Percentiles rank a stretch among this genome's conserved stretches.
phyloP scores from a whole-genome alignment of 2,888 invertebrate species.

The Microplitis manilae region DNA sequence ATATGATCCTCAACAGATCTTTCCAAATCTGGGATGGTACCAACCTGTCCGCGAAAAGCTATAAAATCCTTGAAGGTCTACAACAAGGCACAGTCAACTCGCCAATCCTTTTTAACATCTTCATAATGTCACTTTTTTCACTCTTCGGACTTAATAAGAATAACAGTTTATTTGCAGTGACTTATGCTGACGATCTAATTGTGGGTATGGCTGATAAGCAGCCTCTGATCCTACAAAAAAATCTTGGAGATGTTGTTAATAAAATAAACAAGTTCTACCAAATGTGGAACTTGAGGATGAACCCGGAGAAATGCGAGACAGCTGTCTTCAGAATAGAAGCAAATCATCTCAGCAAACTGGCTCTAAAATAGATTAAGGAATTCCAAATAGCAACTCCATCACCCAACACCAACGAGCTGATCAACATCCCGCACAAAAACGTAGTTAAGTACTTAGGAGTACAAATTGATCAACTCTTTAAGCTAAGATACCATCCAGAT shows the following conservation, averaged over 20 bases:
- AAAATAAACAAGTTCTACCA: constrained; percentile 36
- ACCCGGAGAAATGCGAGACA: constrained; percentile 42
- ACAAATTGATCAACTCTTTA: constrained; percentile 28
- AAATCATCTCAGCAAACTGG: neutral
- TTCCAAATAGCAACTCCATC: constrained; percentile 1
- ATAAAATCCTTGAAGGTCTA: constrained; percentile 20
- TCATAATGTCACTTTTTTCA: constrained; percentile 34
- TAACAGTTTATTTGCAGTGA: constrained; percentile 6
- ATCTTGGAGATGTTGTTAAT: constrained; percentile 17
- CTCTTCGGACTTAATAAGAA: constrained; percentile 24
- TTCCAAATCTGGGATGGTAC: constrained; percentile 4
- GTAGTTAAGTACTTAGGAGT: constrained; percentile 40
- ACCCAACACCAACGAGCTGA: constrained; percentile 13
- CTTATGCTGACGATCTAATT: constrained; percentile 44
- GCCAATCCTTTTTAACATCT: constrained; percentile 38
- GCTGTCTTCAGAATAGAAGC: constrained; percentile 20
- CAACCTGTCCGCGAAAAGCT: neutral
- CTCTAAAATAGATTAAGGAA: neutral
- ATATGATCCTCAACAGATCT: constrained; percentile 21
- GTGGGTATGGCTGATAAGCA: constrained; percentile 24
- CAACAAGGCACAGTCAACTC: constrained; percentile 39
- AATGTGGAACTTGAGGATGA: constrained; percentile 40
- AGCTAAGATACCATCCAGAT: neutral
- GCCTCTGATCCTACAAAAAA: neutral
- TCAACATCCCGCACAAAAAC: constrained; percentile 20